Evolutionary conservation across 2,113 vertebrate species (phyloP).

Genomic region (Sapayoa aenigma): DNA sequence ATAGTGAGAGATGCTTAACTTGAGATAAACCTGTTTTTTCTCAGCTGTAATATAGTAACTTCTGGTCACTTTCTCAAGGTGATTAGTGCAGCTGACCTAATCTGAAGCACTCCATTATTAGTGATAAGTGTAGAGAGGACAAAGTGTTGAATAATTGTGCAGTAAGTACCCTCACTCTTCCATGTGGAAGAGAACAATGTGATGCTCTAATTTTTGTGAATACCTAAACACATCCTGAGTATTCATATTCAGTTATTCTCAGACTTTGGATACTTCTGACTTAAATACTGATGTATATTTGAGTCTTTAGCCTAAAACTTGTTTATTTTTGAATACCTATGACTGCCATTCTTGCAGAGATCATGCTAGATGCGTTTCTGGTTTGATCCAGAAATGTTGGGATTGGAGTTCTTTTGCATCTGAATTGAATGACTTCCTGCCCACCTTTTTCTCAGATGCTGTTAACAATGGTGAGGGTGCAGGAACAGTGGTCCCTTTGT

Average conservation of each 20-base stretch:
- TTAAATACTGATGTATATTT: not conserved
- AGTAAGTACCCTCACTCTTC: not conserved
- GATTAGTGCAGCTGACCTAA: not conserved
- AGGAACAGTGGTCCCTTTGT: not conserved
- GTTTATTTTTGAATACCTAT: not conserved
- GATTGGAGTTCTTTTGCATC: not conserved
- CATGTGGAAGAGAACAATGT: not conserved
- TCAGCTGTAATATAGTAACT: not conserved
- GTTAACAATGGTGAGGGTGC: not conserved
- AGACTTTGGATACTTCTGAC: not conserved
- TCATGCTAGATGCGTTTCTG: not conserved
- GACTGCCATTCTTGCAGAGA: not conserved
- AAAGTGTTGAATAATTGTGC: not conserved
- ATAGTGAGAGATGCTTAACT: not conserved
- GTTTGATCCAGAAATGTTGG: not conserved
- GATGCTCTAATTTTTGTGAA: not conserved
- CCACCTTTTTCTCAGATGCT: constrained; percentile 17
- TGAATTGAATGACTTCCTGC: not conserved
- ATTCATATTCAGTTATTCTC: not conserved
- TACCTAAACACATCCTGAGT: not conserved
- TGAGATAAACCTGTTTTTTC: not conserved
- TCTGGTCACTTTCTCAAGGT: not conserved
- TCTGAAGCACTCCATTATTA: not conserved
- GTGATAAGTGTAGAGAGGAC: not conserved
- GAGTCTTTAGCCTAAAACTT: not conserved